A percentile compares a stretch with the other conserved stretches of the same genome.
Conservation (phyloP, 2,113 vertebrate species). For the Myrmecobius fasciatus region DNA sequence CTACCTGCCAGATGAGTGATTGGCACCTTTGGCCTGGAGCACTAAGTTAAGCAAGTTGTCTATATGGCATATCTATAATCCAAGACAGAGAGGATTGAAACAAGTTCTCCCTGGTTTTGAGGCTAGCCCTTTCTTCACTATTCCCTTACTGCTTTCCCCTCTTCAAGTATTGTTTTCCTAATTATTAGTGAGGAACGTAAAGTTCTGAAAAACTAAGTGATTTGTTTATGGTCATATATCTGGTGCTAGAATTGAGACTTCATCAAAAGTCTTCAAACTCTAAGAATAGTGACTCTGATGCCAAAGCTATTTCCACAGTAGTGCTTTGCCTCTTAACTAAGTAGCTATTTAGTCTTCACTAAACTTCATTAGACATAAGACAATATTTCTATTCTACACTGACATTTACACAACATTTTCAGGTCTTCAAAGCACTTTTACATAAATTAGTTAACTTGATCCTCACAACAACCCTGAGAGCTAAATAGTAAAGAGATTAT, state of each 20-base stretch:
- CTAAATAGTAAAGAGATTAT: not conserved
- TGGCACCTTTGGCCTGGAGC: not conserved
- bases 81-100: not conserved
- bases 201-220: not conserved
- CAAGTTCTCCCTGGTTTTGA: not conserved
- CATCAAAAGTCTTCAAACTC: not conserved
- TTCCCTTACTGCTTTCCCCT: not conserved
- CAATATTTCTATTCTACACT: not conserved
- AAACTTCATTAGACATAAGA: not conserved
- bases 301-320: not conserved
- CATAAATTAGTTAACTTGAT: not conserved
- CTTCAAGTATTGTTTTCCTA: not conserved
- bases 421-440: not conserved
- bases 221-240: not conserved
- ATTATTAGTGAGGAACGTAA: not conserved
- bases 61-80: not conserved
- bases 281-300: not conserved
- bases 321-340: not conserved
- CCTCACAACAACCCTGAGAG: slow-evolving; percentile 13
- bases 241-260: not conserved
- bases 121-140: not conserved
- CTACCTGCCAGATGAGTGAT: not conserved
- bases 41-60: not conserved
- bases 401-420: not conserved
- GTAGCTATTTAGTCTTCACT: not conserved